These are phyloP conservation scores for Ceratitis capitata DNA, from an alignment of 1,140 invertebrate species.

Conservation along the genomic window DNA sequence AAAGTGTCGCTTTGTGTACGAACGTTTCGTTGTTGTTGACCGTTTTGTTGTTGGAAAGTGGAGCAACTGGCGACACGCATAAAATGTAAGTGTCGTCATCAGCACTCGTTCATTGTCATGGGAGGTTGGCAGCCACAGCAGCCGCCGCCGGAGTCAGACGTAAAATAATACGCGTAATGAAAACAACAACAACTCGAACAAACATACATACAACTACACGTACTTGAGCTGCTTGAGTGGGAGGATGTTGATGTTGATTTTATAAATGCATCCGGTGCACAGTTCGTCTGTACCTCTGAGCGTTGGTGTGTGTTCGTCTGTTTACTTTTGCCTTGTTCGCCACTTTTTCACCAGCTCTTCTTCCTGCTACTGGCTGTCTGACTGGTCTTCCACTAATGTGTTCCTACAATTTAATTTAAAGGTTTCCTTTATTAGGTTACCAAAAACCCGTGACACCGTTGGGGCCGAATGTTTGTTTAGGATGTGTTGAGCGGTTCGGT, in stretches of 20 bases:
- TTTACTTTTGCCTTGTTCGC: neutral
- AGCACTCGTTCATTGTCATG: conserved; percentile 20
- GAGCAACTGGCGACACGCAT: conserved; percentile 28
- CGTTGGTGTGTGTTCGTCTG: neutral
- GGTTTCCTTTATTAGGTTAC: neutral
- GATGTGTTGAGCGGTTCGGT: neutral
- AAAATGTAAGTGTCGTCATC: conserved; percentile 22
- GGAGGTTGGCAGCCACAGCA: neutral
- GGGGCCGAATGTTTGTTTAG: neutral
- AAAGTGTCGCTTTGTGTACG: neutral
- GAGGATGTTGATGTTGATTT: conserved; percentile 30
- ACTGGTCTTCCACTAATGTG: neutral
- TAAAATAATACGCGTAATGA: neutral
- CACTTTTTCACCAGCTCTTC: neutral
- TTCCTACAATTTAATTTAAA: neutral
- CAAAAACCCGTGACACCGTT: neutral
- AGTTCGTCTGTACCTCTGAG: neutral
- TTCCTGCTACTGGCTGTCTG: neutral
- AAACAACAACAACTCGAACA: neutral
- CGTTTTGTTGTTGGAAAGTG: neutral
- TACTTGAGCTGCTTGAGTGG: neutral
- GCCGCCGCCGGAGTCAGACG: neutral
- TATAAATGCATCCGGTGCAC: conserved; percentile 36
- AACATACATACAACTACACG: neutral
- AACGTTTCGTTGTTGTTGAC: no score